These are phyloP conservation scores for Mormyrus proboscirostris DNA, from an alignment of 2,797 vertebrate species.

Conservation along the genomic window DNA sequence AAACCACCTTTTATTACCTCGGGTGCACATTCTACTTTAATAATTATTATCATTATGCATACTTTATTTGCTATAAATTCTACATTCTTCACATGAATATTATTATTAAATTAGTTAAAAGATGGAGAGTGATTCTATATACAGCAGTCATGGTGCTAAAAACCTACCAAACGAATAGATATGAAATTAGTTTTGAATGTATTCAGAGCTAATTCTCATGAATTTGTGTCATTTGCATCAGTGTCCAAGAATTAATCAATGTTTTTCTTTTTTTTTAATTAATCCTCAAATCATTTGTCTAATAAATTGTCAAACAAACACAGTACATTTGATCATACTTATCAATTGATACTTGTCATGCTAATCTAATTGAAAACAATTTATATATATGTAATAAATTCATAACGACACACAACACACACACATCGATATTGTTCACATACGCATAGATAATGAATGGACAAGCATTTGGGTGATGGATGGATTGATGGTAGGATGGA, in stretches of 20 bases:
- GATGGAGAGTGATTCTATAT: background rate
- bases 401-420: constrained; percentile 1
- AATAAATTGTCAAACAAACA: background rate
- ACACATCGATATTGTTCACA: background rate
- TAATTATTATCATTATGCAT: background rate
- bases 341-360: background rate
- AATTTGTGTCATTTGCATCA: background rate
- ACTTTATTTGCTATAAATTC: background rate
- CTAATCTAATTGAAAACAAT: background rate
- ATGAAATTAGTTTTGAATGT: background rate
- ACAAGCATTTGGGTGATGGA: background rate
- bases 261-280: background rate
- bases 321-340: background rate
- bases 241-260: background rate
- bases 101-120: background rate
- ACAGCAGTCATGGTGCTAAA: background rate
- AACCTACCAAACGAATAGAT: background rate
- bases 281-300: background rate
- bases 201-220: background rate
- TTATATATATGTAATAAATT: background rate
- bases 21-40: background rate
- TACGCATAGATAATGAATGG: background rate
- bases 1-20: background rate
- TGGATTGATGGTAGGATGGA: background rate
- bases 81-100: background rate